A percentile compares a stretch with the other conserved stretches of the same genome.
Evolutionary conservation across 2,797 vertebrate species (phyloP).

Genomic region (Enteromius fasciolatus): DNA sequence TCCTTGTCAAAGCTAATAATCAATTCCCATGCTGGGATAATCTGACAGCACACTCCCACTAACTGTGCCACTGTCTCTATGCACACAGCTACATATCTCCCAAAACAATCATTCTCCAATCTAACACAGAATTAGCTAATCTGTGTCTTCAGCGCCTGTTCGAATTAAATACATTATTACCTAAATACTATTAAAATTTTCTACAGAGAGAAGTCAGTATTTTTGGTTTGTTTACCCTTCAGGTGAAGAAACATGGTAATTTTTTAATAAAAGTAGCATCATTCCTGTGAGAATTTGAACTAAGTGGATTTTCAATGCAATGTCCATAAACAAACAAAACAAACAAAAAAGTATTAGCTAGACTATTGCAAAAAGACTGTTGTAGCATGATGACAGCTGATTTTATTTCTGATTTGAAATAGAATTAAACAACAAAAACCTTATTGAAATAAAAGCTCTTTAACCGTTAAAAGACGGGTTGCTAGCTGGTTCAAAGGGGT

Average conservation of each 20-base stretch:
- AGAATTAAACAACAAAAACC: not conserved
- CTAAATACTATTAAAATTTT: not conserved
- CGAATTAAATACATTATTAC: not conserved
- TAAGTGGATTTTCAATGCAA: slow-evolving; percentile 22
- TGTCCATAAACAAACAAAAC: not conserved
- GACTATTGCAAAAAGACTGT: not conserved
- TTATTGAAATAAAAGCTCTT: not conserved
- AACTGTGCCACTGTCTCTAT: slow-evolving; percentile 60
- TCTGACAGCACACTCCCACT: slow-evolving; percentile 72
- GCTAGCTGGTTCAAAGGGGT: not conserved
- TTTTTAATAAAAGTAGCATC: not conserved
- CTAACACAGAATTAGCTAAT: slow-evolving; percentile 35
- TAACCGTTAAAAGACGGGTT: not conserved
- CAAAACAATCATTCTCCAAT: slow-evolving; percentile 33
- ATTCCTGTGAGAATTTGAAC: not conserved
- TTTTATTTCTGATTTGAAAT: not conserved
- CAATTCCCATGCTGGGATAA: slow-evolving; percentile 74
- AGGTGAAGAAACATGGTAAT: not conserved
- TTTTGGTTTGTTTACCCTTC: slow-evolving; percentile 45
- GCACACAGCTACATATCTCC: slow-evolving; percentile 64
- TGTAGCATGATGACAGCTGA: not conserved
- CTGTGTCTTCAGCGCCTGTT: not conserved
- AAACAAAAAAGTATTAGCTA: not conserved
- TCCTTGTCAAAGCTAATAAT: slow-evolving; percentile 79
- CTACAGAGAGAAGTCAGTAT: not conserved